These are phyloP conservation scores for Herpailurus yagouaroundi DNA, from an alignment of 2,113 vertebrate species.

Conservation along the genomic window DNA sequence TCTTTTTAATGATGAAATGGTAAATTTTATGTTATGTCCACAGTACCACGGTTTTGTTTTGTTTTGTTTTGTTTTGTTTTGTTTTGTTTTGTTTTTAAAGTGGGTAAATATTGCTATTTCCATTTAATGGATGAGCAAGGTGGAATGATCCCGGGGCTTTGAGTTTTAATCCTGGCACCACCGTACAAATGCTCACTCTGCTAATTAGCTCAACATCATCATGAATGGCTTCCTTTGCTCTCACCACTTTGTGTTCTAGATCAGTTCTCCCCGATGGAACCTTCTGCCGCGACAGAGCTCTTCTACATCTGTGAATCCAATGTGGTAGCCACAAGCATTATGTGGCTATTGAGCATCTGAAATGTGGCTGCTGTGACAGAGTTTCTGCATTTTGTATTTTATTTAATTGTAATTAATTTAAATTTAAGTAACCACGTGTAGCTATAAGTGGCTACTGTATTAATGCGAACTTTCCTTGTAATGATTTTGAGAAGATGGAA, in stretches of 20 bases:
- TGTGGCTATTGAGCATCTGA: not conserved
- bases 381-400: not conserved
- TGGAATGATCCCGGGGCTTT: not conserved
- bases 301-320: accelerated
- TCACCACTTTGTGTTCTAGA: not conserved
- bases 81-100: not conserved
- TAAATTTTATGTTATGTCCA: not conserved
- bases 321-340: accelerated
- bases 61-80: not conserved
- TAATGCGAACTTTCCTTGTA: not conserved
- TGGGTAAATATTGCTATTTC: not conserved
- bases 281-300: no score
- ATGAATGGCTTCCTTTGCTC: not conserved
- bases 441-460: not conserved
- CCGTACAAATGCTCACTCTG: not conserved
- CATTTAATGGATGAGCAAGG: not conserved
- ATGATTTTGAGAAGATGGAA: not conserved
- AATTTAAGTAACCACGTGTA: not conserved
- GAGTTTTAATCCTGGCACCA: not conserved
- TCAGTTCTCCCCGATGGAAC: not conserved
- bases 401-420: not conserved
- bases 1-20: no score
- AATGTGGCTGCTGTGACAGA: not conserved
- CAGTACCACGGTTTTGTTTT: not conserved
- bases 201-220: not conserved